A percentile compares a stretch with the other conserved stretches of the same genome.
phyloP scores from a whole-genome alignment of 2,888 invertebrate species.

The Lasioglossum oenotherae region DNA sequence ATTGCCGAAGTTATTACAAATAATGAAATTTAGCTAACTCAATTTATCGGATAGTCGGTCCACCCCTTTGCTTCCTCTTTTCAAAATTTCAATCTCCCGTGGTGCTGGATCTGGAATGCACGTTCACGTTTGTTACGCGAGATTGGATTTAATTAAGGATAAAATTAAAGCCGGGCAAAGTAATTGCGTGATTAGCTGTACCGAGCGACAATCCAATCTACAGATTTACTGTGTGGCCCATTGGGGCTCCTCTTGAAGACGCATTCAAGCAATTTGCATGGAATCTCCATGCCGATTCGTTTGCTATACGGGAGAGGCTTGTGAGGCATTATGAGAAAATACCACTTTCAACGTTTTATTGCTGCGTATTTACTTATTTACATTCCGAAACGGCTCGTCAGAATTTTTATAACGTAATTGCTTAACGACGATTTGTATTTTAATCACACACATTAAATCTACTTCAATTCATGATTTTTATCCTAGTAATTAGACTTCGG shows the following conservation, averaged over 20 bases:
- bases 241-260: constrained; percentile 78
- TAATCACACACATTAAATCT: background rate
- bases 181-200: constrained; percentile 80
- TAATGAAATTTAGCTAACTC: constrained; percentile 65
- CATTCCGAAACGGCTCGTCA: background rate
- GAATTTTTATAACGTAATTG: background rate
- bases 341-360: background rate
- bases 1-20: constrained; percentile 37
- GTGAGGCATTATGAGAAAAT: constrained; percentile 23
- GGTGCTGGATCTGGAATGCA: constrained; percentile 31
- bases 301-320: constrained; percentile 55
- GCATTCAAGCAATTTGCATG: constrained; percentile 80
- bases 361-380: background rate
- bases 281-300: constrained; percentile 77
- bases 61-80: constrained; percentile 53
- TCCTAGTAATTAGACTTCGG: background rate
- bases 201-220: constrained; percentile 79
- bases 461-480: background rate
- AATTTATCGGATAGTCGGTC: constrained; percentile 47
- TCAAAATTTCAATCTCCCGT: constrained; percentile 51
- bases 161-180: constrained; percentile 78
- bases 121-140: constrained; percentile 70
- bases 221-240: constrained; percentile 77
- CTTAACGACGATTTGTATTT: background rate
- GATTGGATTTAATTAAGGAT: constrained; percentile 82